Percentiles rank a stretch among this genome's conserved stretches.
phyloP scores from a whole-genome alignment of 1,140 invertebrate genomes.

The Bombyx mandarina region DNA sequence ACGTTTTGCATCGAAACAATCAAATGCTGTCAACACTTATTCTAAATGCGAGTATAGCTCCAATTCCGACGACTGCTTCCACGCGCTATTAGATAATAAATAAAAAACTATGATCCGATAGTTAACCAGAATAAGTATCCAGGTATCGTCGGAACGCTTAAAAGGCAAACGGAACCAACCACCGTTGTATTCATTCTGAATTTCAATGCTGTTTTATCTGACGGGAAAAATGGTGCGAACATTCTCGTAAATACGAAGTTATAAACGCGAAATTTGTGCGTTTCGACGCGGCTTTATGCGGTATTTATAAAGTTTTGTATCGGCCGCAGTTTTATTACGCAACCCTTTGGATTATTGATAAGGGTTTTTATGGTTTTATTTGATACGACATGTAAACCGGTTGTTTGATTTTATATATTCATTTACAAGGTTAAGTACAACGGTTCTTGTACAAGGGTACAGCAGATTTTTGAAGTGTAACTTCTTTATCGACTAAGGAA shows the following conservation, averaged over 20 bases:
- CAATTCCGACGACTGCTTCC: too few relatives aligned
- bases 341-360: too few relatives aligned
- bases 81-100: too few relatives aligned
- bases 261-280: conserved; percentile 24
- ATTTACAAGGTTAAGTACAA: too few relatives aligned
- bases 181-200: neutral
- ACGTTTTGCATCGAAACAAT: too few relatives aligned
- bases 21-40: too few relatives aligned
- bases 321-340: neutral
- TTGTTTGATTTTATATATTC: neutral
- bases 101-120: too few relatives aligned
- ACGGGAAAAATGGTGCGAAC: conserved; percentile 38
- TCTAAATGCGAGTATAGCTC: too few relatives aligned
- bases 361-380: neutral
- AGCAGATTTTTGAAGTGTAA: too few relatives aligned
- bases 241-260: conserved; percentile 47
- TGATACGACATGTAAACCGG: neutral
- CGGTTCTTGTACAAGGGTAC: too few relatives aligned
- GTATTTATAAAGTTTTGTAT: neutral
- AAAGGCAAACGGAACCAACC: neutral
- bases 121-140: neutral
- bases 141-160: neutral
- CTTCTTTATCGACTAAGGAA: too few relatives aligned
- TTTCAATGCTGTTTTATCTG: conserved; percentile 28
- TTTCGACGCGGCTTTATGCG: neutral